phyloP scores from a whole-genome alignment of 2,797 vertebrate species.

The Danio aesculapii region DNA sequence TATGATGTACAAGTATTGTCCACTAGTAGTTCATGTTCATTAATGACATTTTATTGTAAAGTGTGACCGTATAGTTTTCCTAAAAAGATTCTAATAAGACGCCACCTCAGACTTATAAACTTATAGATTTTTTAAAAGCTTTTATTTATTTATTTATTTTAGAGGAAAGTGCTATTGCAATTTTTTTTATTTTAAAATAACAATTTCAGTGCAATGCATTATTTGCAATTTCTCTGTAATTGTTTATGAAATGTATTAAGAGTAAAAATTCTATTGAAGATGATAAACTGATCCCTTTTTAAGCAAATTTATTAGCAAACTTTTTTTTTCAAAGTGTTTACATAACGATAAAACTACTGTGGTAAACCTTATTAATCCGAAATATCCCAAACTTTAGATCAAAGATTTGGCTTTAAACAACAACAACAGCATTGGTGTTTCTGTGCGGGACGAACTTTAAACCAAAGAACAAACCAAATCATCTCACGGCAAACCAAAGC shows the following conservation, averaged over 20 bases:
- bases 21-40: too few relatives aligned
- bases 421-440: slow-evolving; percentile 23
- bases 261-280: background rate
- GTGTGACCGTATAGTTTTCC: too few relatives aligned
- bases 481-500: slow-evolving; percentile 43
- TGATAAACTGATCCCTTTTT: background rate
- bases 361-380: background rate
- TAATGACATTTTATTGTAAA: too few relatives aligned
- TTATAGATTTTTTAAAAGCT: too few relatives aligned
- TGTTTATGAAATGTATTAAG: too few relatives aligned
- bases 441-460: slow-evolving; percentile 26
- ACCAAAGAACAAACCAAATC: slow-evolving; percentile 40
- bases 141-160: too few relatives aligned
- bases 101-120: background rate
- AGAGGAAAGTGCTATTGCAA: too few relatives aligned
- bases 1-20: too few relatives aligned
- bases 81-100: background rate
- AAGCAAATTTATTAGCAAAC: background rate
- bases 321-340: background rate
- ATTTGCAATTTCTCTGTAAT: too few relatives aligned
- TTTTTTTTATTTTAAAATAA: too few relatives aligned
- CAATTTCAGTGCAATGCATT: too few relatives aligned
- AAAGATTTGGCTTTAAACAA: background rate
- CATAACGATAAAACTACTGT: background rate
- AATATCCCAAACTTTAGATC: background rate